A percentile compares a stretch with the other conserved stretches of the same genome.
These are phyloP conservation scores for Rhinopomastus cyanomelas DNA, from an alignment of 2,113 vertebrate species.

Conservation along the genomic window DNA sequence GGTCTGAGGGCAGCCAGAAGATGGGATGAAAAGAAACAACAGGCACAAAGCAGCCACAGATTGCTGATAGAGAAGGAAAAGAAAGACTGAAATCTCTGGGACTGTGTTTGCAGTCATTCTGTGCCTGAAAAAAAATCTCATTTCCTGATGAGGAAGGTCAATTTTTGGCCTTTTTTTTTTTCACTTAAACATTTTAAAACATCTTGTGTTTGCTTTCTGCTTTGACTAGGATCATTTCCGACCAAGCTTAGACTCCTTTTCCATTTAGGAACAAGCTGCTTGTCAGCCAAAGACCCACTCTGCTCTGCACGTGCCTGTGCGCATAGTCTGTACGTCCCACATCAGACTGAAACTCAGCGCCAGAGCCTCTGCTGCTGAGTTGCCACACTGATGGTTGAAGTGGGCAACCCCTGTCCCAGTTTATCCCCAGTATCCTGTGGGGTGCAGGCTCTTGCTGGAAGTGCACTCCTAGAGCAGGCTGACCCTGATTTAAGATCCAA, in stretches of 20 bases:
- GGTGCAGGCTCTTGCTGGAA: neutral
- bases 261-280: neutral
- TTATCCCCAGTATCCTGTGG: neutral
- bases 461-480: fast-evolving
- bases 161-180: neutral
- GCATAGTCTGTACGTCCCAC: neutral
- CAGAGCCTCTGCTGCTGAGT: neutral
- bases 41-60: neutral
- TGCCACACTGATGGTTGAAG: neutral
- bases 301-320: neutral
- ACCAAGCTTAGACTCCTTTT: neutral
- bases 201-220: neutral
- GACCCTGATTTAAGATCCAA: neutral
- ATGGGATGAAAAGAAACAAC: neutral
- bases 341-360: neutral
- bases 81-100: neutral
- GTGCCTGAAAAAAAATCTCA: neutral
- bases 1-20: neutral
- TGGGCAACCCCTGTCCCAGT: fast-evolving
- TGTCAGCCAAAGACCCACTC: neutral
- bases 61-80: neutral
- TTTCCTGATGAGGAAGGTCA: neutral
- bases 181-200: neutral
- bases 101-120: neutral
- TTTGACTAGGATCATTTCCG: neutral